Percentiles rank a stretch among this genome's conserved stretches.
Evolutionary conservation across 2,888 invertebrate genomes (phyloP).

Genomic region (Thelaira solivaga): DNA sequence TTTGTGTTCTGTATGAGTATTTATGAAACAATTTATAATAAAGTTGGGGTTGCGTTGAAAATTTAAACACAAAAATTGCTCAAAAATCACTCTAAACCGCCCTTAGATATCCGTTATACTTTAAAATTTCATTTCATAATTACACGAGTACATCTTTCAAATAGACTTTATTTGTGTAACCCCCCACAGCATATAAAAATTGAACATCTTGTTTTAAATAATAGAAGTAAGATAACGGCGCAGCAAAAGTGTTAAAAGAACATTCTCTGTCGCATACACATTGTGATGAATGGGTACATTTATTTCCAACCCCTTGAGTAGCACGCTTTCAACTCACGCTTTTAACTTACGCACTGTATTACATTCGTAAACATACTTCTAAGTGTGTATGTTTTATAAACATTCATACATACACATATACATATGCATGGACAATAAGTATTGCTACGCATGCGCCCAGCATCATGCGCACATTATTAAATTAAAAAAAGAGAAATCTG

Average conservation of each 20-base stretch:
- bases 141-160: not conserved
- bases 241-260: constrained; percentile 23
- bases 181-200: not conserved
- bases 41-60: constrained; percentile 13
- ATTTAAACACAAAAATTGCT: constrained; percentile 11
- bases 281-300: no score
- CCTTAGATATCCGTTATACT: constrained; percentile 43
- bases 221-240: constrained; percentile 24
- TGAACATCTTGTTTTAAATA: constrained; percentile 40
- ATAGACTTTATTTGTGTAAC: constrained; percentile 9
- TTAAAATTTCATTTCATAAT: constrained; percentile 37
- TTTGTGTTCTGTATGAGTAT: not conserved
- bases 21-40: not conserved
- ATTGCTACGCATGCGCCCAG: constrained; percentile 58
- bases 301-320: constrained; percentile 25
- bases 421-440: not conserved
- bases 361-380: not conserved
- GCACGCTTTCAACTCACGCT: constrained; percentile 57
- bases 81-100: constrained; percentile 40
- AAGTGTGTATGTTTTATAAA: no score
- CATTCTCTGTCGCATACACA: no score
- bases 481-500: not conserved
- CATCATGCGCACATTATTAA: constrained; percentile 38
- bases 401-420: not conserved
- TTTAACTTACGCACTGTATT: constrained; percentile 55